Base-by-base conservation (phyloP, 2,797 vertebrate genomes). In the Benthosema pterotum region DNA sequence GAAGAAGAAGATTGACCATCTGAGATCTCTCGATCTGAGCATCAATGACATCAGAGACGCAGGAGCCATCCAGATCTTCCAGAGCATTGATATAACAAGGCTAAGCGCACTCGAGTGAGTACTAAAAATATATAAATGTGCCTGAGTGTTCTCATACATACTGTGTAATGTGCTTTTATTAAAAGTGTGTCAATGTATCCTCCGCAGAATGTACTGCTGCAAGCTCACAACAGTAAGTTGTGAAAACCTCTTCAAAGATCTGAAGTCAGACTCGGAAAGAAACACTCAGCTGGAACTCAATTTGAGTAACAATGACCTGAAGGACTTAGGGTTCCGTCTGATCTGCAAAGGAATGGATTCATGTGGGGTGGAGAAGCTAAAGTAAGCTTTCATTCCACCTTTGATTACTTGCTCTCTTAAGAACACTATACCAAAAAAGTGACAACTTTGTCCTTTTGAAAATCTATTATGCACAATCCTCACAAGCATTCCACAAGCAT, bases 51-150 rank as follows among this genome's bases (percentile, higher is more conserved):
- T 86, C 4, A 50, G 77, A 68, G 77, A 86, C 57, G 2, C 42
- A 0, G 84, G 76, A 1, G 71, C 71, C 42, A 60, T 11, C 1
- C 12, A 75, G 11, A 57, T 86, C 58, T 66, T 80, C 4, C 3
- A 15, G 1, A 69, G 42, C 50, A 51, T 48, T n/a, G 57, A 81
- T 11, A 63, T 80, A 16, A 63, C 53, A 7, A 13, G 12, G 25
- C 61, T 86, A 0, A 56, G 3, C 11, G 82, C 75, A 60, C 71
- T 86, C 46, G 76, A 82, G 84, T 86, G 62, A 78, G 84, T 74
- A 57, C 50, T 43, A 11, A 43, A 18, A 22, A n/a, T 2, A 28
- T 43, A 16, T 42, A 14, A 28, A 46, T 11, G 1, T 12, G 5
- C 19, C 42, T 15, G 12, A 15, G 9, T 52, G 12, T 25, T 16